Base-by-base conservation (phyloP, 2,888 invertebrate genomes). In the Tryphoninae sp. region DNA sequence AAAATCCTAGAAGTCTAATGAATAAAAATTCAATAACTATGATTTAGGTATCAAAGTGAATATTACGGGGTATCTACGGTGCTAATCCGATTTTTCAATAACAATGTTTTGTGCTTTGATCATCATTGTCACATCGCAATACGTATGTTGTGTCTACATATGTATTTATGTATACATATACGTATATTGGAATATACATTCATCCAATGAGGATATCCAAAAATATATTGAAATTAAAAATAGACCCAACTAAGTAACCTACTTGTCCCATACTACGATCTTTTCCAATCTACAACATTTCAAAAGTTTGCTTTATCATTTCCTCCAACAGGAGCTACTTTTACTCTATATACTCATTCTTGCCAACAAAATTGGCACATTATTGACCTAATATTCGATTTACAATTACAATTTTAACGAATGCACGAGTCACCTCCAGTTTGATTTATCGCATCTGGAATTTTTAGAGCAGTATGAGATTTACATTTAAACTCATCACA, bases 161-260 rank as follows among this genome's bases (percentile, higher is more conserved):
- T 65, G 26, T 26, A 3, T 26, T 26, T 26, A 26, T 26, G 26
- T 26, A 42, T 42, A 67, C 33, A 16, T 23, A 72, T 71, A 13
- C 42, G 33, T 33, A 51, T 53, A 59, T 40, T 58, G 23, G 11
- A 42, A 23, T 72, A 33, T 69, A 81, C 71, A 79, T 64, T 75
- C 53, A 73, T 76, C 71, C 68, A 53, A 77, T 40, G 75, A 67
- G 81, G 72, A 55, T 45, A 74, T 73, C 74, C 69, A 49, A 79
- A 78, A 83, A 81, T 81, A 83, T 74, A 78, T 62, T 51, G 55
- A 74, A 55, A 74, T 73, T 33, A 22, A 77, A 73, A 73, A 77
- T 80, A 82, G 80, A 77, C 40, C 19, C 59, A 75, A 67, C 71
- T 49, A 71, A 69, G 71, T 68, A 78, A 81, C 77, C 71, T 61